Base-by-base conservation (phyloP, 64 coral and sea anemone genomes). In the Dendrophyllia cribrosa region DNA sequence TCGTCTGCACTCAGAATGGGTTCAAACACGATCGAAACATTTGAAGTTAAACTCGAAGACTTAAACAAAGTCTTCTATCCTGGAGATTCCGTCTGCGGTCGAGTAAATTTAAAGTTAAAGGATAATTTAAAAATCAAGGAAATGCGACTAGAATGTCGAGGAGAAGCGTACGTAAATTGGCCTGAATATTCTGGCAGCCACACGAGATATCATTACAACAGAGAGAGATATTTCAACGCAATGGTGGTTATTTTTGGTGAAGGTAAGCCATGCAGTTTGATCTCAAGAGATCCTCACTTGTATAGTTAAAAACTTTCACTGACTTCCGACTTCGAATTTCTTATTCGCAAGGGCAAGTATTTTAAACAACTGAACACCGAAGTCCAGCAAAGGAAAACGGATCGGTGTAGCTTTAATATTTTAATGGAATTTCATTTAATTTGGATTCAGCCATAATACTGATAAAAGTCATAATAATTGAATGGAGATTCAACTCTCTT, bases 151-250 rank as follows among this genome's bases (percentile, higher is more conserved):
- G 86, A 94, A 89, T 94, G 92, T 43, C 52, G 72, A 7, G 92
- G 92, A 15, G 92, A 89, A 74, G 92, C 86, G 0, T 87, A 94
- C 8, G 92, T 94, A 15, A 89, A 51, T 21, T 94, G 92, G 92
- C 92, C 92, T 21, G 92, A 56, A 13, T 94, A 73, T 71, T 93
- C 59, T 4, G 92, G 86, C 8, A 94, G 86, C 22, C 76, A 94
- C 48, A 94, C 92, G 11, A 88, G 88, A 22, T 94, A 94, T 51
- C 88, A 82, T 25, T 75, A 94, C 78, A 94, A 94, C 82, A 78
- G 65, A 45, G 69, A 83, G 72, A 73, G 74, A 24, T 94, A 89
- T 45, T 88, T 94, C 15, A 74, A 88, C 26, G 58, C 88, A 7
- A 76, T 72, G 51, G 68, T 77, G 1, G 86, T 94, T 7, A 58